phyloP scores from a whole-genome alignment of 2,113 vertebrate genomes.

The Brachionichthys hirsutus region DNA sequence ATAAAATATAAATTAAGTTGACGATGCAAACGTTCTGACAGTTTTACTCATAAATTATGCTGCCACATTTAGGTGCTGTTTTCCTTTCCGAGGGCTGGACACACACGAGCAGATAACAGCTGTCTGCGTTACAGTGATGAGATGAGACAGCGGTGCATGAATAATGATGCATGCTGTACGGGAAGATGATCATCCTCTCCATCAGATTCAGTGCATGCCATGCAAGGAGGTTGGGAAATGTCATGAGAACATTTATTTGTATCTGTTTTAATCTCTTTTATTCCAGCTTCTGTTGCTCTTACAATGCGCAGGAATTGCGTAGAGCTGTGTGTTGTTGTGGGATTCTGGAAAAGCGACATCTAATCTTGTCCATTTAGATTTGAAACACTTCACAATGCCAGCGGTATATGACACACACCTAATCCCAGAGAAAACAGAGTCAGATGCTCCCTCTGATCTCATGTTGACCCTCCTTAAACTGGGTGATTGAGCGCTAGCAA shows the following conservation, averaged over 20 bases:
- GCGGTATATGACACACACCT: too few relatives aligned
- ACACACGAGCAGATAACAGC: too few relatives aligned
- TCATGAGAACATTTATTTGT: not conserved
- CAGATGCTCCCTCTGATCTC: not conserved
- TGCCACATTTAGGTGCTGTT: constrained; percentile 19
- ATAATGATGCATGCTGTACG: constrained; percentile 1
- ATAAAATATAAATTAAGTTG: constrained; percentile 68
- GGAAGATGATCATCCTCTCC: constrained; percentile 1
- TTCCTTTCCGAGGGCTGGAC: not conserved
- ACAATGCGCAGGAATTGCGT: not conserved
- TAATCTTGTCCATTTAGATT: not conserved
- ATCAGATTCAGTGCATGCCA: constrained; percentile 2
- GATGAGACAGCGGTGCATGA: constrained; percentile 22
- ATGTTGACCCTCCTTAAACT: not conserved
- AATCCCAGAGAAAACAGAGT: not conserved
- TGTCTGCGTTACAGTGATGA: not conserved
- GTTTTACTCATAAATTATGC: constrained; percentile 61
- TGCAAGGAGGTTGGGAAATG: not conserved
- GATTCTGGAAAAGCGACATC: too few relatives aligned
- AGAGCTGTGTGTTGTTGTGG: too few relatives aligned
- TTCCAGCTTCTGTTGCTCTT: not conserved
- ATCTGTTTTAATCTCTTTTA: not conserved
- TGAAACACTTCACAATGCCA: not conserved
- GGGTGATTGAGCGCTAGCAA: not conserved
- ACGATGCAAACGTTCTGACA: constrained; percentile 35